Conservation (phyloP, 2,113 vertebrate genomes). For the Lasiurus borealis region DNA sequence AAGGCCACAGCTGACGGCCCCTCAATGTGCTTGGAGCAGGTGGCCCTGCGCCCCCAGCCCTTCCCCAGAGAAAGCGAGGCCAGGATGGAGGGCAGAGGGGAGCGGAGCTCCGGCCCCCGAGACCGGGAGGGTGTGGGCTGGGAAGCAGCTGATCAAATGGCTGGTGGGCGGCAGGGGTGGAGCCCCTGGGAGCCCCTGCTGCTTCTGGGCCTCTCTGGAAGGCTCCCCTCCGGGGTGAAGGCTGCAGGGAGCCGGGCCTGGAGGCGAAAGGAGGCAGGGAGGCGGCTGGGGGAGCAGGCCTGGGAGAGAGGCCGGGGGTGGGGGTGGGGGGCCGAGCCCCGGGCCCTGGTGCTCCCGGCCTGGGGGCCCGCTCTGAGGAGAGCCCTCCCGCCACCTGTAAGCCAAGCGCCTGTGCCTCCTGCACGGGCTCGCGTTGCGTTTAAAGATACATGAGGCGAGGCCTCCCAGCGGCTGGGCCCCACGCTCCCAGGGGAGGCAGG, state of each 20-base stretch:
- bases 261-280: background rate
- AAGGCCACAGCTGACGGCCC: no score
- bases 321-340: no score
- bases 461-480: background rate
- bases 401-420: slow-evolving; percentile 65
- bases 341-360: no score
- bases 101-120: rapidly evolving
- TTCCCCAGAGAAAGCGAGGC: rapidly evolving
- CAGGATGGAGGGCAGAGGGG: no score
- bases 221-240: no score
- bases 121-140: rapidly evolving
- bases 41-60: background rate
- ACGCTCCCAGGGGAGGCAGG: background rate
- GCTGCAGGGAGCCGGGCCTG: background rate
- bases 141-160: rapidly evolving
- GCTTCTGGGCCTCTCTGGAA: background rate
- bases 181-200: no score
- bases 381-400: background rate
- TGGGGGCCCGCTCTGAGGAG: no score
- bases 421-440: slow-evolving; percentile 51
- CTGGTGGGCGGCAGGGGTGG: no score
- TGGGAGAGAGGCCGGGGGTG: rapidly evolving
- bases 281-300: no score
- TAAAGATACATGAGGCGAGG: slow-evolving; percentile 70
- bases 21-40: no score